A percentile compares a stretch with the other conserved stretches of the same genome.
These are phyloP conservation scores for Neocrepidodera transversa DNA, from an alignment of 2,888 invertebrate species.

Conservation along the genomic window DNA sequence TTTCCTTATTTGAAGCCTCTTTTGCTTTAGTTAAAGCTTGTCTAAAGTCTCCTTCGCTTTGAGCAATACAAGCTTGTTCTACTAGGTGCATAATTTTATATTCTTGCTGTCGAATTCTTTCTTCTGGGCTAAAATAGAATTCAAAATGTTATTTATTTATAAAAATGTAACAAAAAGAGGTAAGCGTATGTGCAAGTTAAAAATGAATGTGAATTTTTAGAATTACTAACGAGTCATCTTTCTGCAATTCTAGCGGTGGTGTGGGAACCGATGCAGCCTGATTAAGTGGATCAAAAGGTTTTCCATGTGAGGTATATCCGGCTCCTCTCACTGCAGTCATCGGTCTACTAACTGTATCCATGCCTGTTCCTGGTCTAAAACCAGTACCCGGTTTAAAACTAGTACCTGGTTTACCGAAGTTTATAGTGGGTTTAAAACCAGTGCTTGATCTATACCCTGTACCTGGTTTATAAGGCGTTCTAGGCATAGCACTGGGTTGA, in stretches of 20 bases:
- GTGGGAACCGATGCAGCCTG: conserved; percentile 66
- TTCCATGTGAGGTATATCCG: conserved; percentile 86
- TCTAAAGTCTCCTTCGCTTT: conserved; percentile 68
- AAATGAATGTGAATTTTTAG: neutral
- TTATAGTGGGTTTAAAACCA: conserved; percentile 52
- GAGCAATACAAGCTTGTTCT: conserved; percentile 85
- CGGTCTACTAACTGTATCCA: conserved; percentile 68
- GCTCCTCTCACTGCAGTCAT: conserved; percentile 97
- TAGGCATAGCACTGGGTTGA: conserved; percentile 47
- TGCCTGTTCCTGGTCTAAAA: conserved; percentile 57
- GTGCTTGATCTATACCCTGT: conserved; percentile 51
- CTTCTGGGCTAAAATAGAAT: conserved; percentile 77
- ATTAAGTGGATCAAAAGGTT: conserved; percentile 79
- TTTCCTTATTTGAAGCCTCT: conserved; percentile 93
- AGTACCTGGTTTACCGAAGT: conserved; percentile 49
- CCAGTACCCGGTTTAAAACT: conserved; percentile 57
- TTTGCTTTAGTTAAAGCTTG: conserved; percentile 89
- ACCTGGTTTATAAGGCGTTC: conserved; percentile 49
- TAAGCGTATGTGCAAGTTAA: too few species aligned
- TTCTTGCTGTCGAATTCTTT: conserved; percentile 89
- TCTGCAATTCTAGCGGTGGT: conserved; percentile 72
- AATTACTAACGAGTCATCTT: conserved; percentile 76
- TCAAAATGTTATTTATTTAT: too few species aligned
- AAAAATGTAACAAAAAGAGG: conserved; percentile 13
- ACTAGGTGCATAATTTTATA: conserved; percentile 86